phyloP scores from a whole-genome alignment of 2,113 vertebrate species.

The Illadopsis cleaveri region DNA sequence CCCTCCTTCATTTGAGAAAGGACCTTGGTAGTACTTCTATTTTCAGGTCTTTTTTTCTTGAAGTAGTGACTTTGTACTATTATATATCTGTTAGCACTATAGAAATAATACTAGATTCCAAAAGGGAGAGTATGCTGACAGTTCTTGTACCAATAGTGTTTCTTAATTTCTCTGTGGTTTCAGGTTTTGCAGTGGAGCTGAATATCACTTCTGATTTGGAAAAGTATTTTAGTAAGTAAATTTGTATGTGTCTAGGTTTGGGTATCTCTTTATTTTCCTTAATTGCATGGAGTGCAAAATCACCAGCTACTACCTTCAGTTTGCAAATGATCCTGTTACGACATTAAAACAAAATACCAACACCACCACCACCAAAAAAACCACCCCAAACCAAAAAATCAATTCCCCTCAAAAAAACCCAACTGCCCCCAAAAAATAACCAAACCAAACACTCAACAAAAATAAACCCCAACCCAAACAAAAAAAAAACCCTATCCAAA shows the following conservation, averaged over 20 bases:
- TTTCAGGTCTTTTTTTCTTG: background rate
- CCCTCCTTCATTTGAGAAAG: background rate
- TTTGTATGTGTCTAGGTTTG: background rate
- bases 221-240: background rate
- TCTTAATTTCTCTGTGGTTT: background rate
- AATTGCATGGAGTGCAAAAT: background rate
- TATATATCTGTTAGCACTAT: background rate
- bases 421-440: background rate
- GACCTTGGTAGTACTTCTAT: background rate
- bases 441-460: background rate
- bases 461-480: background rate
- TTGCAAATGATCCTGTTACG: background rate
- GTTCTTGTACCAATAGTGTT: background rate
- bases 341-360: background rate
- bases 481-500: background rate
- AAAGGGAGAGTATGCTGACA: background rate
- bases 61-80: background rate
- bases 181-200: background rate
- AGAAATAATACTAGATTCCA: background rate
- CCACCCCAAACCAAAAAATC: rapidly evolving
- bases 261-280: background rate
- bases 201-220: background rate
- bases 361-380: background rate
- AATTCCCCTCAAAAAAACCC: background rate
- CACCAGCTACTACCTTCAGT: background rate